Percentiles rank a stretch among this genome's conserved stretches.
Evolutionary conservation across 2,888 invertebrate species (phyloP).

Genomic region (Heliothis peltigera): DNA sequence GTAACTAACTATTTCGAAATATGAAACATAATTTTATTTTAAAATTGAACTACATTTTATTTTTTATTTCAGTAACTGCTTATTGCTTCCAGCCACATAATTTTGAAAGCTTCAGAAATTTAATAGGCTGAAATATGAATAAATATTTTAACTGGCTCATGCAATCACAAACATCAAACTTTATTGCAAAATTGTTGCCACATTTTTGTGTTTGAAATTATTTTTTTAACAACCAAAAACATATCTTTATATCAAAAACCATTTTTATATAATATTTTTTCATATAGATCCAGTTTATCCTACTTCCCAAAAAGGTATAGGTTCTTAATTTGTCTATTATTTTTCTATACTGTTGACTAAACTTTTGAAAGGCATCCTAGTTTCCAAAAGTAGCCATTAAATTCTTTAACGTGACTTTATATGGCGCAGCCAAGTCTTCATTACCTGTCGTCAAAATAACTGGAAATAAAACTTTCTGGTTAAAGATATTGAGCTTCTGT

Average conservation of each 20-base stretch:
- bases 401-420: background rate
- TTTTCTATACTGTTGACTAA: too few species aligned
- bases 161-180: too few species aligned
- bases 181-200: too few species aligned
- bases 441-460: background rate
- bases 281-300: too few species aligned
- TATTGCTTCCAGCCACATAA: background rate
- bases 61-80: background rate
- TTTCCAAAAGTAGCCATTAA: background rate
- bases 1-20: constrained; percentile 2
- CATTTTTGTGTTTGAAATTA: too few species aligned
- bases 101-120: background rate
- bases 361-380: background rate
- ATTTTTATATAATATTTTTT: too few species aligned
- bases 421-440: background rate
- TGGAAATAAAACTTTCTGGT: too few species aligned
- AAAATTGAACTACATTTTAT: background rate
- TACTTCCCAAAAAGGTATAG: too few species aligned
- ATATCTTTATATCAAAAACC: too few species aligned
- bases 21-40: background rate
- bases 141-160: background rate
- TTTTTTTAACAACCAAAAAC: too few species aligned
- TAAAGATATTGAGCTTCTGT: too few species aligned
- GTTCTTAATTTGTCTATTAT: too few species aligned
- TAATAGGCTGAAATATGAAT: background rate